A percentile compares a stretch with the other conserved stretches of the same genome.
Evolutionary conservation across 2,888 invertebrate genomes (phyloP).

Genomic region (Heliconius aoede): DNA sequence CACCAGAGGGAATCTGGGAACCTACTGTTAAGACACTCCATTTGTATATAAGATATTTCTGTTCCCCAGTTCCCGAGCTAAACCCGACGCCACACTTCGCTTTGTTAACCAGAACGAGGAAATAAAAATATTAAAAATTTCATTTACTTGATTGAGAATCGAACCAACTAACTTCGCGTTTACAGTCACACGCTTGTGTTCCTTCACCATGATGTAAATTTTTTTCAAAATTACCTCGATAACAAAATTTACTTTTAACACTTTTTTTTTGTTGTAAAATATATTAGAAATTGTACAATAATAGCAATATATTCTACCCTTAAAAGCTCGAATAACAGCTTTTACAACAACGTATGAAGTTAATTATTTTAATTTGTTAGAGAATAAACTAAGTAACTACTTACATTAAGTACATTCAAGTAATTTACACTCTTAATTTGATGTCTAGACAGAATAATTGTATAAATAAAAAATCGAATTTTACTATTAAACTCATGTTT

Average conservation of each 20-base stretch:
- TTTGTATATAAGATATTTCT: too few species aligned
- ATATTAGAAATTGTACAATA: background rate
- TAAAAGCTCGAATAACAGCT: background rate
- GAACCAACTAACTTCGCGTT: too few species aligned
- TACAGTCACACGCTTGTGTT: too few species aligned
- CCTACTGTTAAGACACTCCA: too few species aligned
- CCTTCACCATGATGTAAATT: background rate
- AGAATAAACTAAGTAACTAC: slow-evolving; percentile 13
- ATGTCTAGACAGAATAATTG: slow-evolving; percentile 11
- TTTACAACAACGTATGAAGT: background rate
- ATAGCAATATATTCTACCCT: background rate
- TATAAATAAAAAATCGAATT: background rate
- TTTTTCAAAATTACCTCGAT: background rate
- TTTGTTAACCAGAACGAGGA: too few species aligned
- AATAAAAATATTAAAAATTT: too few species aligned
- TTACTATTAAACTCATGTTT: background rate
- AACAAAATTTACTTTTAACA: background rate
- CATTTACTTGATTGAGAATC: too few species aligned
- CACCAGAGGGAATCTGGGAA: too few species aligned
- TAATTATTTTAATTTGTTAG: slow-evolving; percentile 9
- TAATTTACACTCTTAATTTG: background rate
- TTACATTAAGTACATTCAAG: background rate
- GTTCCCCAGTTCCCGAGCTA: too few species aligned
- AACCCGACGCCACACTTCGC: too few species aligned
- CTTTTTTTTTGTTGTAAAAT: background rate